Evolutionary conservation across 2,888 invertebrate species (phyloP).

Genomic region (Acanthosepion pharaonis): DNA sequence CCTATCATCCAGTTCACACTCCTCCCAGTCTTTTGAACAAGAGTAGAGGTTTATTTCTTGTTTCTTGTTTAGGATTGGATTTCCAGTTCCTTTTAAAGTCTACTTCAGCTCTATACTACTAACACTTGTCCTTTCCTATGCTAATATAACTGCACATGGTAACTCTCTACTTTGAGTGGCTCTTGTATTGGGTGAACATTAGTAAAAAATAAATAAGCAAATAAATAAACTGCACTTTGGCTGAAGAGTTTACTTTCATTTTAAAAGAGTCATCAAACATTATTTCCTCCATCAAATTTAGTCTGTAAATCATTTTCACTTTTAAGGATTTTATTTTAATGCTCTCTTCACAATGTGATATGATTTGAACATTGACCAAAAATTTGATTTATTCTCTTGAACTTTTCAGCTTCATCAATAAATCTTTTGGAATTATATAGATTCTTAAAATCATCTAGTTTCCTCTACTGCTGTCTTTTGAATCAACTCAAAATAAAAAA

Average conservation of each 20-base stretch:
- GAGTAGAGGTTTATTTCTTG: too few relatives aligned
- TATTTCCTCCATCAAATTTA: too few relatives aligned
- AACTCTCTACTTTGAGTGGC: too few relatives aligned
- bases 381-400: neutral
- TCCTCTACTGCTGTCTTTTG: neutral
- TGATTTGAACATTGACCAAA: neutral
- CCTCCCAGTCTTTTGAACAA: too few relatives aligned
- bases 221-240: neutral
- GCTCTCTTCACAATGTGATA: neutral
- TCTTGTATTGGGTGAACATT: too few relatives aligned
- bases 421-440: neutral
- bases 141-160: too few relatives aligned
- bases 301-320: neutral
- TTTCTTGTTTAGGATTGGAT: too few relatives aligned
- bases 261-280: neutral
- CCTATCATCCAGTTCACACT: too few relatives aligned
- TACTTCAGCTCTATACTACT: too few relatives aligned
- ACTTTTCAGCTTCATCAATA: neutral
- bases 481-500: neutral
- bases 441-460: neutral
- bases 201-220: too few relatives aligned
- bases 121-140: too few relatives aligned
- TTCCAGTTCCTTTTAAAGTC: too few relatives aligned
- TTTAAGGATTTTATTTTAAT: neutral
- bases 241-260: neutral